These are phyloP conservation scores for Dermatemys mawii DNA, from an alignment of 2,113 vertebrate species.

Conservation along the genomic window DNA sequence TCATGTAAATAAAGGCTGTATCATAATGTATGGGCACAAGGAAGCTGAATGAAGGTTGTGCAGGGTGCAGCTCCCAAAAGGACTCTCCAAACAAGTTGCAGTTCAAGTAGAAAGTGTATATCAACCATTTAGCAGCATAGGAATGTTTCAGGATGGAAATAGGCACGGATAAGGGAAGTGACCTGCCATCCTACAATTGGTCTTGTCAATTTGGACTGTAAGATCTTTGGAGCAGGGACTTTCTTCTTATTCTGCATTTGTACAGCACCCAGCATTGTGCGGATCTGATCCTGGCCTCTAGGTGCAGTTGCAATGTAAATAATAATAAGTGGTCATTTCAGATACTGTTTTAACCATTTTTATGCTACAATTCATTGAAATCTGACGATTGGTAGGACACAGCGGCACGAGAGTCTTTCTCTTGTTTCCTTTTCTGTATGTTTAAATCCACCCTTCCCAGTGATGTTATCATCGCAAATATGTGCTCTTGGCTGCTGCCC, in stretches of 20 bases:
- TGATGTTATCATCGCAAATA: fast-evolving
- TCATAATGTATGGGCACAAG: background rate
- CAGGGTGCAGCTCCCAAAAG: background rate
- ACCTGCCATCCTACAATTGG: background rate
- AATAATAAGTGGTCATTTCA: background rate
- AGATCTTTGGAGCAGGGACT: background rate
- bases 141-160: background rate
- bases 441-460: background rate
- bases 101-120: background rate
- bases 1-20: background rate
- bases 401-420: background rate
- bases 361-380: background rate
- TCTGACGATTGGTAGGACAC: background rate
- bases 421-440: background rate
- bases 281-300: background rate
- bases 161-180: background rate
- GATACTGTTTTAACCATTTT: background rate
- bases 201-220: background rate
- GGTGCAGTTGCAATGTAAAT: background rate
- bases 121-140: background rate
- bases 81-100: background rate
- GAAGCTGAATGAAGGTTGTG: background rate
- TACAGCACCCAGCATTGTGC: background rate
- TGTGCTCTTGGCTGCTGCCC: background rate
- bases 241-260: background rate